Evolutionary conservation across 2,113 vertebrate species (phyloP).

Genomic region (Hypomesus transpacificus): DNA sequence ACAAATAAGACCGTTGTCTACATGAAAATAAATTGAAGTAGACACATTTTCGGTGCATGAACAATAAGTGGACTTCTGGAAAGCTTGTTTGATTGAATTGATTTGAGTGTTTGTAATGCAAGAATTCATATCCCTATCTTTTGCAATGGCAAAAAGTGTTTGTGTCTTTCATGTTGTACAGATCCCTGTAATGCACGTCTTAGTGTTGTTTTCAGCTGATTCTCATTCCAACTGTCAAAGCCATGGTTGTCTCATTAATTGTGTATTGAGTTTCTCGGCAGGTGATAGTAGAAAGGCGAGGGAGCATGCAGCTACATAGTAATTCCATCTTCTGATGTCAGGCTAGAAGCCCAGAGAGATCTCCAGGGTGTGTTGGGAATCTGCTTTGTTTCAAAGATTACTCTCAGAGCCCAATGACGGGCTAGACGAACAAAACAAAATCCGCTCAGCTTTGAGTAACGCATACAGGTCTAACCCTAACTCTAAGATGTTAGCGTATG

Average conservation of each 20-base stretch:
- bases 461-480: too few species aligned
- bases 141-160: not conserved
- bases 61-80: not conserved
- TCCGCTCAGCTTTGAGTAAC: too few species aligned
- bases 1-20: not conserved
- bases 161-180: not conserved
- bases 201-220: not conserved
- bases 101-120: constrained; percentile 4
- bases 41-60: not conserved
- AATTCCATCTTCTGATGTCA: constrained; percentile 27
- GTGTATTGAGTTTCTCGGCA: constrained; percentile 20
- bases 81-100: constrained; percentile 2
- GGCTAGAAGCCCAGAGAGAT: not conserved
- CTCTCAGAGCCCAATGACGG: not conserved
- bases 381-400: too few species aligned
- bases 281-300: constrained; percentile 24
- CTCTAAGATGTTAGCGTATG: too few species aligned
- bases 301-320: constrained; percentile 42
- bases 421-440: not conserved
- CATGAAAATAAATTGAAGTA: not conserved
- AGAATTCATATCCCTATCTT: constrained; percentile 20
- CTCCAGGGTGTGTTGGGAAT: too few species aligned
- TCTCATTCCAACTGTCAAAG: not conserved
- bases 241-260: constrained; percentile 26
- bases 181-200: constrained; percentile 2